These are phyloP conservation scores for Acinonyx jubatus DNA, from an alignment of 2,113 vertebrate genomes.

Conservation along the genomic window DNA sequence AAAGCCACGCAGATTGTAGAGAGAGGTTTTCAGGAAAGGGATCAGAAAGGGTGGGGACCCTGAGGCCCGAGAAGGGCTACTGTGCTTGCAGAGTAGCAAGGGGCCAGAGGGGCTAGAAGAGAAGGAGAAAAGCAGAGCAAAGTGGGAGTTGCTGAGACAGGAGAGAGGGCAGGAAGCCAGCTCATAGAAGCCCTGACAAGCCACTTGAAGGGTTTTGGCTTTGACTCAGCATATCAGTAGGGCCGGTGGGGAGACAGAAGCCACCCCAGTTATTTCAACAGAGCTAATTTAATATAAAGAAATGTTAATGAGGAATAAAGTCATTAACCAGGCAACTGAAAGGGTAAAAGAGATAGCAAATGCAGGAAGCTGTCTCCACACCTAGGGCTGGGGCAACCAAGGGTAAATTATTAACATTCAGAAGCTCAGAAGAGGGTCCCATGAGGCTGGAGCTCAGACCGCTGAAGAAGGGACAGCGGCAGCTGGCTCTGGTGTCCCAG, in stretches of 20 bases:
- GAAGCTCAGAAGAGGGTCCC: background rate
- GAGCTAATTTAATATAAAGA: conserved; percentile 21
- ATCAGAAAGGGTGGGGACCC: no score
- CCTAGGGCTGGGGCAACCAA: background rate
- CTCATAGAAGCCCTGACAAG: no score
- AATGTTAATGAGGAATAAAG: background rate
- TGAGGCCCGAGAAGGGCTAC: background rate
- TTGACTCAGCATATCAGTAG: background rate
- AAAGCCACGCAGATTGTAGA: background rate
- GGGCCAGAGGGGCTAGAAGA: background rate
- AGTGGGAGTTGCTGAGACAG: background rate
- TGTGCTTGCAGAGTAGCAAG: background rate
- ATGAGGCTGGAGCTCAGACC: background rate
- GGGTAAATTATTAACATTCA: background rate
- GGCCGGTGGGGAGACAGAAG: background rate
- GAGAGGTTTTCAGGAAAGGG: background rate
- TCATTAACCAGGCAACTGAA: background rate
- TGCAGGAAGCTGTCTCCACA: background rate
- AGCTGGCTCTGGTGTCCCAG: background rate
- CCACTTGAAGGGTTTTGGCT: background rate
- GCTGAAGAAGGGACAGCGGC: background rate
- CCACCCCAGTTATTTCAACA: conserved; percentile 29
- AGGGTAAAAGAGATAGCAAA: background rate
- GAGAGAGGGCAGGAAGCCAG: background rate
- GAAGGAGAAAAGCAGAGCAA: background rate